These are phyloP conservation scores for Zenarchopterus dispar DNA, from an alignment of 2,797 vertebrate species.

Conservation along the genomic window DNA sequence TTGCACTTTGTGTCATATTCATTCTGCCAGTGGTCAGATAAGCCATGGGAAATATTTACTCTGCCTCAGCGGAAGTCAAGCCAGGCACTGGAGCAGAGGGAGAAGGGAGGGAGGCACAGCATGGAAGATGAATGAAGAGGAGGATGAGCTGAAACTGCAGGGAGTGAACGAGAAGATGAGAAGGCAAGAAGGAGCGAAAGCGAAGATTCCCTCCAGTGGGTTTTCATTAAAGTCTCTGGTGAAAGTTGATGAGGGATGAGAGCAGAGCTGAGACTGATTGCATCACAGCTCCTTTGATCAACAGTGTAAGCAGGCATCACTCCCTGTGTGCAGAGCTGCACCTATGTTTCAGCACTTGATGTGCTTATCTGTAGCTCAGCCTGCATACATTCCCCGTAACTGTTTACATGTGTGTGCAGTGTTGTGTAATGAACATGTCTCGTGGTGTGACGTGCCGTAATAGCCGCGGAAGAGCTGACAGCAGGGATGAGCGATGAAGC, in stretches of 20 bases:
- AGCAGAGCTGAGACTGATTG: conserved; percentile 73
- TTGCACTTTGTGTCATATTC: conserved; percentile 57
- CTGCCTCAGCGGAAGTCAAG: conserved; percentile 69
- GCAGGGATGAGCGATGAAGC: conserved; percentile 50
- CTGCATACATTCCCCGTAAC: background rate
- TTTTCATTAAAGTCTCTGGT: conserved; percentile 79
- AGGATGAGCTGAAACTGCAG: conserved; percentile 58
- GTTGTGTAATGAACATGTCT: conserved; percentile 56
- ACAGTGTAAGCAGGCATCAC: conserved; percentile 33
- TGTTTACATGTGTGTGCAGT: background rate
- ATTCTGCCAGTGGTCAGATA: conserved; percentile 70
- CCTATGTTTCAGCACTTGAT: conserved; percentile 27
- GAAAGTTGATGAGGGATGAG: conserved; percentile 77
- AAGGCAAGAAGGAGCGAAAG: conserved; percentile 52
- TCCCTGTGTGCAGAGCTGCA: background rate
- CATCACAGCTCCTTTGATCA: conserved; percentile 78
- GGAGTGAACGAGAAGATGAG: conserved; percentile 65
- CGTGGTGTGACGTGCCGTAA: conserved; percentile 54
- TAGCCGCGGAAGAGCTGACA: conserved; percentile 58
- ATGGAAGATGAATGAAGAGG: conserved; percentile 68
- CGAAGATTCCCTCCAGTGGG: conserved; percentile 78
- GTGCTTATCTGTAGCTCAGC: conserved; percentile 37
- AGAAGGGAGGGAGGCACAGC: conserved; percentile 19
- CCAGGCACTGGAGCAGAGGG: conserved; percentile 52
- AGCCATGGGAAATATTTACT: conserved; percentile 83